These are phyloP conservation scores for Amphipyra berbera DNA, from an alignment of 2,888 invertebrate species.

Conservation along the genomic window DNA sequence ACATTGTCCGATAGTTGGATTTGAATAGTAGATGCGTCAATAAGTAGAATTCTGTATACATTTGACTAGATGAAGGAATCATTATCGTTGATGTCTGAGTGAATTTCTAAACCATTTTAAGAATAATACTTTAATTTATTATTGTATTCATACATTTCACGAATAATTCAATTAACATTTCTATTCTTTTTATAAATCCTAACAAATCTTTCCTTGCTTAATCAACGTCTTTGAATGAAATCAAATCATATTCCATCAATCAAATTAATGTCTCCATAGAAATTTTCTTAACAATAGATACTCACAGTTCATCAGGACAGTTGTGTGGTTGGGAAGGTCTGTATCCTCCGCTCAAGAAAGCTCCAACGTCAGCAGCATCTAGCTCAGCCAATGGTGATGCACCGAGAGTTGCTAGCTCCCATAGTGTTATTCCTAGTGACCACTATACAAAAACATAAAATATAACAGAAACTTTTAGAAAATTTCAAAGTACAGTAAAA, in stretches of 20 bases:
- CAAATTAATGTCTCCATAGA: too few species aligned
- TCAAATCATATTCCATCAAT: too few species aligned
- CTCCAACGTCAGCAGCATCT: constrained; percentile 97
- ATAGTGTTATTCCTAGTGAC: constrained; percentile 98
- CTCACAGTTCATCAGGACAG: constrained; percentile 98
- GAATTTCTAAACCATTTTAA: too few species aligned
- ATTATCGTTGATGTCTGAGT: not conserved
- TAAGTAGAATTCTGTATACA: not conserved
- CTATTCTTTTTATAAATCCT: too few species aligned
- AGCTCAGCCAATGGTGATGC: constrained; percentile 97
- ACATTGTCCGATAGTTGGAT: constrained; percentile 22
- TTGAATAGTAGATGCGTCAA: constrained; percentile 15
- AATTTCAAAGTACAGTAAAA: too few species aligned
- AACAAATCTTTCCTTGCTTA: too few species aligned
- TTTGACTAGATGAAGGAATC: not conserved
- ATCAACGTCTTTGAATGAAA: too few species aligned
- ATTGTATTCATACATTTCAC: too few species aligned
- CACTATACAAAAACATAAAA: constrained; percentile 89
- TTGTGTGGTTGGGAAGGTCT: constrained; percentile 97
- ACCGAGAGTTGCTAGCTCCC: constrained; percentile 97
- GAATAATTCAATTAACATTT: too few species aligned
- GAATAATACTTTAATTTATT: too few species aligned
- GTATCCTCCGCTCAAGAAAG: constrained; percentile 96
- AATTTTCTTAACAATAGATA: too few species aligned
- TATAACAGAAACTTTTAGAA: not conserved